A percentile compares a stretch with the other conserved stretches of the same genome.
phyloP scores from a whole-genome alignment of 2,113 vertebrate genomes.

The Arizona elegans region DNA sequence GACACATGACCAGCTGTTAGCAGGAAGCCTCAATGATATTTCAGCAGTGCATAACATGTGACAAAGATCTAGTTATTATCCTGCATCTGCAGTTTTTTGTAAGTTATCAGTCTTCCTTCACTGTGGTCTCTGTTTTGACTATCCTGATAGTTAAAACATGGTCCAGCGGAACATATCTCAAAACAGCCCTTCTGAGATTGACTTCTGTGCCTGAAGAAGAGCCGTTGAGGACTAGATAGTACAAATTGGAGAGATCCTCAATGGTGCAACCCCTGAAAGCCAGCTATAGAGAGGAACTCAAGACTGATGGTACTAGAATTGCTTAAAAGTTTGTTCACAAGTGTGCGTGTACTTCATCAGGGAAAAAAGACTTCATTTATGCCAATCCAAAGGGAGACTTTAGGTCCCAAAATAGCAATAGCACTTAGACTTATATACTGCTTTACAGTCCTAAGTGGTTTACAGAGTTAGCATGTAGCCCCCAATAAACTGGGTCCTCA shows the following conservation, averaged over 20 bases:
- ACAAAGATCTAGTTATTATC: not conserved
- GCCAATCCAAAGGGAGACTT: not conserved
- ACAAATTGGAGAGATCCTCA: not conserved
- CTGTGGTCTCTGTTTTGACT: not conserved
- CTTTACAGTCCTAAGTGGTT: no score
- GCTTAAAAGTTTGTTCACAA: not conserved
- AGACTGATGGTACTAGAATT: not conserved
- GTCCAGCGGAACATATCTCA: not conserved
- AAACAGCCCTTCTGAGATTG: not conserved
- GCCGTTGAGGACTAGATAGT: not conserved
- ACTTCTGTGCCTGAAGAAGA: not conserved
- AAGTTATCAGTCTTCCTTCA: not conserved
- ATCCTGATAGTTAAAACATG: not conserved
- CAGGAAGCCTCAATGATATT: not conserved
- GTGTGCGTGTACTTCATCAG: not conserved
- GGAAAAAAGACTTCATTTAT: not conserved
- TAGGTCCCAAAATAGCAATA: not conserved
- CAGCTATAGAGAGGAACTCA: not conserved
- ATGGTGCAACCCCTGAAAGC: not conserved
- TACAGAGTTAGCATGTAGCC: no score
- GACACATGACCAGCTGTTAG: not conserved
- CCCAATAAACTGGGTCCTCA: no score
- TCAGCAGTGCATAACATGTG: not conserved
- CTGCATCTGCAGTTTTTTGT: not conserved
- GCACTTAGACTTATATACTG: no score